These are phyloP conservation scores for Dascillus cervinus DNA, from an alignment of 2,888 invertebrate species.

Conservation along the genomic window DNA sequence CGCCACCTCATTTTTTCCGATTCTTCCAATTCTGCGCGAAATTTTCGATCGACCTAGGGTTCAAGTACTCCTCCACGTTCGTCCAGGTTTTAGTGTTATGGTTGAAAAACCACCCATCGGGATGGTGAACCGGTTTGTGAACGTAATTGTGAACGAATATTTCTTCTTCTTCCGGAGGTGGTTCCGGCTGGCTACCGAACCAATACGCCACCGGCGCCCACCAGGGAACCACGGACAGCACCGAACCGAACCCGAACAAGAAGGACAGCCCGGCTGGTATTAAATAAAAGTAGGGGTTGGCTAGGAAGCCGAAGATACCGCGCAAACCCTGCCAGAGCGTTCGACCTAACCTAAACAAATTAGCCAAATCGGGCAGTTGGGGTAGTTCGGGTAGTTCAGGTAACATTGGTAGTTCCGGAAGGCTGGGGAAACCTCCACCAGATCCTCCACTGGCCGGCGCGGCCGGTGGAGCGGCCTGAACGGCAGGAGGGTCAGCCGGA, in stretches of 20 bases:
- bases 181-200: conserved; percentile 28
- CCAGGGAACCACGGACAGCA: conserved; percentile 58
- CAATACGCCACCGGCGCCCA: conserved; percentile 48
- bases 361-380: conserved; percentile 25
- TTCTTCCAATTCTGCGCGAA: too few species aligned
- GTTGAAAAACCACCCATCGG: conserved; percentile 53
- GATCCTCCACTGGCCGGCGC: conserved; percentile 8
- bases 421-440: conserved; percentile 19
- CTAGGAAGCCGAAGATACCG: conserved; percentile 23
- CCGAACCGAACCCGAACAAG: conserved; percentile 53
- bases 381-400: conserved; percentile 25
- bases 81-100: conserved; percentile 50
- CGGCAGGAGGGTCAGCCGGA: conserved; percentile 14
- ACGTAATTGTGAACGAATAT: conserved; percentile 33
- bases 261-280: conserved; percentile 58
- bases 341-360: conserved; percentile 28
- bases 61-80: conserved; percentile 34
- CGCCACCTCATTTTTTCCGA: too few species aligned
- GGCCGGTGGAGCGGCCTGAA: conserved; percentile 7
- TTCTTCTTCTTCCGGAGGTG: conserved; percentile 23
- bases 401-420: conserved; percentile 21
- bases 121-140: conserved; percentile 39
- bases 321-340: conserved; percentile 24
- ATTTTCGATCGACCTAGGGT: too few species aligned
- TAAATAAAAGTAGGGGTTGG: conserved; percentile 46